A percentile compares a stretch with the other conserved stretches of the same genome.
Conservation (phyloP, 2,797 vertebrate genomes). For the Aselliscus stoliczkanus region DNA sequence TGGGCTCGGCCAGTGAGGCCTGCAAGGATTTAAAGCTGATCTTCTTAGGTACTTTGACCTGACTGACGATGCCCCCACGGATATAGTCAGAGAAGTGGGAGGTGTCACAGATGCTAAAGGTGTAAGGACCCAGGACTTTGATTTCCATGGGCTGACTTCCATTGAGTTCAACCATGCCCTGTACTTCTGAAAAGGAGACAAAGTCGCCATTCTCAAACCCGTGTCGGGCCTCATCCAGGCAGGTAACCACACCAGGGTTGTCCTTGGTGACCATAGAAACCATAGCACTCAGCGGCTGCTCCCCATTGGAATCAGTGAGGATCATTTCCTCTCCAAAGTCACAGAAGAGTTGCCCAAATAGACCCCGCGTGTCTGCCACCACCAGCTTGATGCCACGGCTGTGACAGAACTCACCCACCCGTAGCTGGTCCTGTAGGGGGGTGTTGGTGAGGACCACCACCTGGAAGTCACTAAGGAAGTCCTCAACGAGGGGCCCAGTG, state of each 20-base stretch:
- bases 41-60: constrained; percentile 96
- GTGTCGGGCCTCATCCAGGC: constrained; percentile 93
- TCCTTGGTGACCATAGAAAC: constrained; percentile 98
- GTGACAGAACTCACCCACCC: constrained; percentile 90
- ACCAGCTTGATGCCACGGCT: constrained; percentile 90
- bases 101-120: constrained; percentile 96
- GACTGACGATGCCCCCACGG: constrained; percentile 93
- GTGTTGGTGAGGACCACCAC: constrained; percentile 93
- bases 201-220: constrained; percentile 94
- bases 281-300: constrained; percentile 95
- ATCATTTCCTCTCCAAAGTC: constrained; percentile 95
- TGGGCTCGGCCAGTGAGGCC: constrained; percentile 87
- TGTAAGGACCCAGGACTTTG: constrained; percentile 94
- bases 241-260: constrained; percentile 91
- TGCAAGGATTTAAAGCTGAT: constrained; percentile 90
- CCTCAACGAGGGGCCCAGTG: constrained; percentile 86
- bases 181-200: constrained; percentile 94
- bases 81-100: constrained; percentile 90
- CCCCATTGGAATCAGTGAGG: constrained; percentile 92
- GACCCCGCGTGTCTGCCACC: constrained; percentile 91
- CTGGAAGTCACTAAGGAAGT: constrained; percentile 91
- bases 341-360: constrained; percentile 97
- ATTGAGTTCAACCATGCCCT: constrained; percentile 94
- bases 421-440: constrained; percentile 88
- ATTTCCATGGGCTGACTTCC: constrained; percentile 90